Percentiles rank a stretch among this genome's conserved stretches.
phyloP scores from a whole-genome alignment of 1,140 invertebrate species.

The Mya arenaria region DNA sequence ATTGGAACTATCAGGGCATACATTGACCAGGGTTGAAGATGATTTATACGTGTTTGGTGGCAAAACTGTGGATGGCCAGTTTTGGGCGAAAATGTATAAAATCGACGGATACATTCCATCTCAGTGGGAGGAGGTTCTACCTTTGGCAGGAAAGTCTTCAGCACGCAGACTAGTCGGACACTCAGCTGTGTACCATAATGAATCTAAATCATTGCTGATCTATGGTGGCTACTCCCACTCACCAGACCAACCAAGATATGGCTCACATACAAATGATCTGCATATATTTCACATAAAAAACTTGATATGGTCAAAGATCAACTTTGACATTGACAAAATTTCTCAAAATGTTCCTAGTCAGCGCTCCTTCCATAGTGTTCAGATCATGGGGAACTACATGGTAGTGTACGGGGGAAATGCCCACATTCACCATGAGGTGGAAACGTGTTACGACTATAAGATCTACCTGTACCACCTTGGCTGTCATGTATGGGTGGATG shows the following conservation, averaged over 20 bases:
- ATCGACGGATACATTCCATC: conserved; percentile 73
- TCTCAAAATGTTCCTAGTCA: conserved; percentile 90
- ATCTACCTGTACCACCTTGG: conserved; percentile 97
- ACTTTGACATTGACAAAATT: conserved; percentile 85
- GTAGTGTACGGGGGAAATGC: conserved; percentile 94
- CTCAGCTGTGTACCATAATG: conserved; percentile 91
- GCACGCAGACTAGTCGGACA: conserved; percentile 94
- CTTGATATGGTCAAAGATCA: conserved; percentile 82
- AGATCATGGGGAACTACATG: conserved; percentile 95
- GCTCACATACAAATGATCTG: conserved; percentile 87
- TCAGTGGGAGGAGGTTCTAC: conserved; percentile 80
- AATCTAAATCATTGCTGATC: conserved; percentile 91
- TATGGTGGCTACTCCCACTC: conserved; percentile 91
- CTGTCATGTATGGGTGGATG: conserved; percentile 95
- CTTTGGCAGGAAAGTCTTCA: conserved; percentile 90
- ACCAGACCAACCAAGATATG: conserved; percentile 71
- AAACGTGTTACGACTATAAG: conserved; percentile 96
- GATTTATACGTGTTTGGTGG: conserved; percentile 95
- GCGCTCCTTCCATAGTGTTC: conserved; percentile 94
- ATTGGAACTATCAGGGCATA: conserved; percentile 91
- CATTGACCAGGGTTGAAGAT: conserved; percentile 87
- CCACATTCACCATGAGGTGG: conserved; percentile 94
- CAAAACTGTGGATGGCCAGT: conserved; percentile 83
- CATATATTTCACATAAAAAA: conserved; percentile 90
- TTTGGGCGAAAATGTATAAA: conserved; percentile 81